Percentiles rank a stretch among this genome's conserved stretches.
Conservation (phyloP, 2,113 vertebrate species). For the Paedocypris sp. region DNA sequence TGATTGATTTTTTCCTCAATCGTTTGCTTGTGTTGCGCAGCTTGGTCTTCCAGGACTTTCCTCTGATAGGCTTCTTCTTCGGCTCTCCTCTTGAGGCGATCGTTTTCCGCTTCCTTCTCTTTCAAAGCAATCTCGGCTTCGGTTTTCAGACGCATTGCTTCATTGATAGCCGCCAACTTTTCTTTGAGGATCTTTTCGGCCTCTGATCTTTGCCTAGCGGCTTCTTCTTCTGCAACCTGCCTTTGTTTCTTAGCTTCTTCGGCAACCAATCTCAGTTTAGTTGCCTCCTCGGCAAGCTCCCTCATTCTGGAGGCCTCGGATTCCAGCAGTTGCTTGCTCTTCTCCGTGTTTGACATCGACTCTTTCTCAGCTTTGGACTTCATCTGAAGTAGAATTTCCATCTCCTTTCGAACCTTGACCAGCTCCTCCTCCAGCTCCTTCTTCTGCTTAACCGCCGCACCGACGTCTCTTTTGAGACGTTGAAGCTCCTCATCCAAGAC, state of each 20-base stretch:
- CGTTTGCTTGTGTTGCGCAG: constrained; percentile 81
- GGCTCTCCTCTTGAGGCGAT: constrained; percentile 78
- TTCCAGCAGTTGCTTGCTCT: constrained; percentile 87
- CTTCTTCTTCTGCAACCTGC: constrained; percentile 83
- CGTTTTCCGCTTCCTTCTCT: constrained; percentile 92
- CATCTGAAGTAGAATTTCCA: constrained; percentile 78
- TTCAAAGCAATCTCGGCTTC: constrained; percentile 86
- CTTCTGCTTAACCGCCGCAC: constrained; percentile 66
- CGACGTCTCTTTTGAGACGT: constrained; percentile 76
- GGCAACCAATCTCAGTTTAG: constrained; percentile 69
- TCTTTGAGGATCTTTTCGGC: constrained; percentile 86
- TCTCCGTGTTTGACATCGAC: constrained; percentile 73
- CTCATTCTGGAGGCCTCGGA: constrained; percentile 77
- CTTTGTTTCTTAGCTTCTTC: constrained; percentile 88
- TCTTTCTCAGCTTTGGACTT: constrained; percentile 77
- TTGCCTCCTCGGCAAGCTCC: constrained; percentile 85
- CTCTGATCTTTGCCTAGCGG: constrained; percentile 70
- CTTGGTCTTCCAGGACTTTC: constrained; percentile 83
- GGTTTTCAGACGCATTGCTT: constrained; percentile 77
- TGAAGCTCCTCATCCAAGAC: constrained; percentile 82
- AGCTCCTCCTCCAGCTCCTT: constrained; percentile 84
- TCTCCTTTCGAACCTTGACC: constrained; percentile 76
- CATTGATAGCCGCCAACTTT: constrained; percentile 80
- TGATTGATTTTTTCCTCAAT: constrained; percentile 81
- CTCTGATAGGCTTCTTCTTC: constrained; percentile 93